Evolutionary conservation across 1,140 invertebrate genomes (phyloP).

Genomic region (Zelostemma sp.): DNA sequence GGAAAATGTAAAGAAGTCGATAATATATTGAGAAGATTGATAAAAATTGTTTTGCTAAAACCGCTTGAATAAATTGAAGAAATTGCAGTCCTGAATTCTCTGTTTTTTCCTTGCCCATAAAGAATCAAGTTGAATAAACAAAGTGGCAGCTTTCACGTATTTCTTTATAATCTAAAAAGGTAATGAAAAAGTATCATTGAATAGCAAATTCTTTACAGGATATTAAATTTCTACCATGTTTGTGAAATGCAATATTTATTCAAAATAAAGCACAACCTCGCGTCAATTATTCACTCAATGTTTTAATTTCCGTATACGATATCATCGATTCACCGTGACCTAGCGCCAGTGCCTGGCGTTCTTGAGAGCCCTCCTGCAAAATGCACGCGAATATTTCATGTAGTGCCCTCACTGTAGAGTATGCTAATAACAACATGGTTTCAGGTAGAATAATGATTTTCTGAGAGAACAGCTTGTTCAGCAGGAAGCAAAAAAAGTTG

Average conservation of each 20-base stretch:
- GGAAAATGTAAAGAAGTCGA: too few species aligned
- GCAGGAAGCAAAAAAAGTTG: background rate
- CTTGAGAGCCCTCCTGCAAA: background rate
- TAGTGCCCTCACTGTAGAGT: background rate
- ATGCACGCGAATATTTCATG: constrained; percentile 6
- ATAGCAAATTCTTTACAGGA: background rate
- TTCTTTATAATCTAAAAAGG: too few species aligned
- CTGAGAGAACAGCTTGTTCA: background rate
- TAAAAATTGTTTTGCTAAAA: too few species aligned
- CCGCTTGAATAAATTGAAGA: too few species aligned
- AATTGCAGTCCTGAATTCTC: too few species aligned
- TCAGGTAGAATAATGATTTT: constrained; percentile 8
- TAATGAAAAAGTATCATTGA: too few species aligned
- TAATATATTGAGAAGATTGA: too few species aligned
- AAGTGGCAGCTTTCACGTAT: too few species aligned
- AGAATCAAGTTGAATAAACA: too few species aligned
- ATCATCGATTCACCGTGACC: background rate
- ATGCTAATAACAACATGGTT: constrained; percentile 10
- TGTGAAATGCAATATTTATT: background rate
- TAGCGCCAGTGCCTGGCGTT: background rate
- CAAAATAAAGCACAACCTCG: background rate
- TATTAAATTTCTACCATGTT: background rate
- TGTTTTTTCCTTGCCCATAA: too few species aligned
- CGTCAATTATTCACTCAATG: background rate
- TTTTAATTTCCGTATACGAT: constrained; percentile 3